Evolutionary conservation across 1,140 invertebrate species (phyloP).

Genomic region (Ridgeia piscesae): DNA sequence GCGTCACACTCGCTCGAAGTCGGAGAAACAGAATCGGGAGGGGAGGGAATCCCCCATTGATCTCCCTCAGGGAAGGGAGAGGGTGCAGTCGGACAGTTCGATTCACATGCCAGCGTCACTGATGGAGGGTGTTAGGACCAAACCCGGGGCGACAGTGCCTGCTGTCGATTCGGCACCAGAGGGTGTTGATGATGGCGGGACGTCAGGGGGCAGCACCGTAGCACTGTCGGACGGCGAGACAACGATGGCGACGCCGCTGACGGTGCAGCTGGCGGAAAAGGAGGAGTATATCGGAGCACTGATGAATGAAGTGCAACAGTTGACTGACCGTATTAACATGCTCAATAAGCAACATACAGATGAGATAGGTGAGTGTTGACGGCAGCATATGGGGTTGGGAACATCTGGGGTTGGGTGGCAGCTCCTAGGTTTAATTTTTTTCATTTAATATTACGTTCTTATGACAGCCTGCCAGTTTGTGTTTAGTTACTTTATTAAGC

Average conservation of each 20-base stretch:
- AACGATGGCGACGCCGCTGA: neutral
- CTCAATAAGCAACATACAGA: constrained; percentile 47
- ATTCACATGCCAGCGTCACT: neutral
- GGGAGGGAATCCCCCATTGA: neutral
- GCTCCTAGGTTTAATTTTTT: too few species aligned
- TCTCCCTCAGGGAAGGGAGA: neutral
- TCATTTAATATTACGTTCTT: too few species aligned
- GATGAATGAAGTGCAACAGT: constrained; percentile 56
- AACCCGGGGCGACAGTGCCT: neutral
- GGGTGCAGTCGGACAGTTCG: neutral
- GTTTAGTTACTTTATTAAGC: too few species aligned
- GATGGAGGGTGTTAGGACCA: neutral
- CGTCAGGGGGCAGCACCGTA: neutral
- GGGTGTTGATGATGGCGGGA: neutral
- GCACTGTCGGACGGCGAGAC: neutral
- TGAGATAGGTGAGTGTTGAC: constrained; percentile 42
- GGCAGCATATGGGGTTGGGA: neutral
- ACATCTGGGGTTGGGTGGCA: too few species aligned
- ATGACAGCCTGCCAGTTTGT: too few species aligned
- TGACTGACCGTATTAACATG: constrained; percentile 52
- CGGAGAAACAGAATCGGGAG: constrained; percentile 30
- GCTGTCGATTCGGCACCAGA: neutral
- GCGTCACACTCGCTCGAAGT: constrained; percentile 36
- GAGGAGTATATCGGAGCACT: constrained; percentile 57
- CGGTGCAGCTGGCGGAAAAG: constrained; percentile 53